Base-by-base conservation (phyloP, 30 jellyfish, hydroid and myxozoan species). In the Euphysa ruthae region DNA sequence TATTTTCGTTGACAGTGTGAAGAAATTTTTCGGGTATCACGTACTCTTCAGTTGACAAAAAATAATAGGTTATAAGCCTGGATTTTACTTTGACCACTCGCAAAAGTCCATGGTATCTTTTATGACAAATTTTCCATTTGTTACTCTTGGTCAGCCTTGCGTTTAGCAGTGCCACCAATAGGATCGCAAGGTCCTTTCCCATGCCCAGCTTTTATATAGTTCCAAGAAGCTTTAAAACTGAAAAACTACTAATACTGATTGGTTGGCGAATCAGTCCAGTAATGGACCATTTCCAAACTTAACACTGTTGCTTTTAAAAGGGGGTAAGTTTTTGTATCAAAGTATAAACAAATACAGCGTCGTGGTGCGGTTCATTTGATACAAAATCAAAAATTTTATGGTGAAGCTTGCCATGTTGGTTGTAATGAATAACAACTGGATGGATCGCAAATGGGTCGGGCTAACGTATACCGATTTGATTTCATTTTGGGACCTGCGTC, bases 181-280 rank as follows among this genome's bases (percentile, higher is more conserved):
- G 66, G 66, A 54, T 54, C 66, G 21, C 0, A 54, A 0, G 66
- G 66, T n/a, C 66, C 66, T 54, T 54, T 54, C 35, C 66, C 66
- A 22, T 54, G 66, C n/a, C 66, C 66, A 54, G 66, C 66, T 33
- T 15, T 33, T 32, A 52, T 52, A 21, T 52, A 52, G 25, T 52
- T 52, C 65, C 65, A 52, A n/a, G 65, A 52, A 32, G 65, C 65
- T 32, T 52, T 52, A 32, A 52, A n/a, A n/a, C 13, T 10, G 20
- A 52, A 13, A 52, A 8, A 13, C 35, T 52, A 10, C 13, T 0
- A 13, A 42, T 42, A 42, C 55, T 42, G 52, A n/a, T n/a, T 38
- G n/a, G 52, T 38, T n/a, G 52, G 52, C 52, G 52, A 38, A 38
- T 38, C n/a, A 38, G 52, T 38, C 52, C 52, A 38, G 52, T 38